Percentiles rank a stretch among this genome's conserved stretches.
Evolutionary conservation across 2,113 vertebrate genomes (phyloP).

Genomic region (Spea multiplicata): DNA sequence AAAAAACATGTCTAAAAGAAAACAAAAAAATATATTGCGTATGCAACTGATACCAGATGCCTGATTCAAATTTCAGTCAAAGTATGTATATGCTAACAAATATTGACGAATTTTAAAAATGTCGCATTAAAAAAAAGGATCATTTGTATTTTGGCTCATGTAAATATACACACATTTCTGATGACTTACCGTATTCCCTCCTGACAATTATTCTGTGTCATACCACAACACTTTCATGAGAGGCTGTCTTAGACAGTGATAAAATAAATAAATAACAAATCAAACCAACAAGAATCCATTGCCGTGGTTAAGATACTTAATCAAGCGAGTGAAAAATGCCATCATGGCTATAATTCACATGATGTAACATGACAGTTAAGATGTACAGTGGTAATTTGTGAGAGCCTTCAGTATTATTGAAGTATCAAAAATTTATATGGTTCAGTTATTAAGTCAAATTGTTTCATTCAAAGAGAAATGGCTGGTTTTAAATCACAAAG

Average conservation of each 20-base stretch:
- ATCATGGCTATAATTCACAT: conserved; percentile 68
- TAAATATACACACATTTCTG: too few relatives aligned
- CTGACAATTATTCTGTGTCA: too few relatives aligned
- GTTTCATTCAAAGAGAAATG: conserved; percentile 65
- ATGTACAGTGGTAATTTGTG: conserved; percentile 71
- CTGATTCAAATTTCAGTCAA: too few relatives aligned
- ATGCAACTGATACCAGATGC: too few relatives aligned
- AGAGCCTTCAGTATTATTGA: conserved; percentile 67
- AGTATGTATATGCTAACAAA: too few relatives aligned
- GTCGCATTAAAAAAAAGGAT: too few relatives aligned
- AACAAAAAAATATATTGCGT: too few relatives aligned
- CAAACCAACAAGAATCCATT: conserved; percentile 59
- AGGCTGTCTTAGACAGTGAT: not conserved
- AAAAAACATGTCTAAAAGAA: too few relatives aligned
- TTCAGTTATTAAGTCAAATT: conserved; percentile 74
- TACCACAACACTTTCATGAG: too few relatives aligned
- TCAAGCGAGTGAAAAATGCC: conserved; percentile 66
- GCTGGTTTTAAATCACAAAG: conserved; percentile 65
- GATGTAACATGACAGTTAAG: conserved; percentile 73
- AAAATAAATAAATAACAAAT: conserved; percentile 37
- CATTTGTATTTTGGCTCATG: too few relatives aligned
- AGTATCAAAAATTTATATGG: conserved; percentile 76
- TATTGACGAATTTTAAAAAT: too few relatives aligned
- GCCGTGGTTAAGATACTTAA: conserved; percentile 63
- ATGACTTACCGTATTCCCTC: too few relatives aligned